Evolutionary conservation across 2,888 invertebrate species (phyloP), one percentile per base, ranked within the genome.

Genomic region (Yponomeuta evonymella): DNA sequence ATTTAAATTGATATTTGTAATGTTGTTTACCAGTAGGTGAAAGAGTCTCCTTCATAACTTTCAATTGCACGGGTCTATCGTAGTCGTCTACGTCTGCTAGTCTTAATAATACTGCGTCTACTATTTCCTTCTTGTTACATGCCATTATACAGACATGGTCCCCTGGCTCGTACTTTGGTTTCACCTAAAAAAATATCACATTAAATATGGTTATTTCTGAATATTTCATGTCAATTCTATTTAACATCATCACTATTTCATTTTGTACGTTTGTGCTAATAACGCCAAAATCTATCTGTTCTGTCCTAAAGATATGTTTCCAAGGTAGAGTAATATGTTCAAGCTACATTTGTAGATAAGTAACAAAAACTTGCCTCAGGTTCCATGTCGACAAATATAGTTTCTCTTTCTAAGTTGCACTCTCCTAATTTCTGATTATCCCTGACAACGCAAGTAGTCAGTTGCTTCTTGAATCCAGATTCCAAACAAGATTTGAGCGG

Each of bases 141-240:
- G 98, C 95, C 84, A 97, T 95, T n/a, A 98, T 95, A 4, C 97
- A 98, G 15, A 98, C 94, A 82, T 98, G 98, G 86, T 98, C 98
- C 0, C 98, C 98, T 0, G 98, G 98, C 51, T 95, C 95, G 80
- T 98, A 98, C 51, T 93, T 86, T 30, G 96, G 80, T 77, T 94
- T 94, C 75, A 74, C 76, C 92, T 93, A 75, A 67, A 82, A 83
- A 67, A 51, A 8, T 67, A 70, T 64, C 76, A 74, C 64, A 69
- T 64, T 33, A 30, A 33, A 33, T 33, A 33, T 33, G 5, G 33
- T 69, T 23, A 71, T 43, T 43, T 43, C 43, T 33, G 5, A 5
- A 67, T 23, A 71, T 43, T 43, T 43, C 43, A 33, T 33, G 33
- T 33, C 33, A 33, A 33, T 33, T 8, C 8, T 43, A 8, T 43